A percentile compares a stretch with the other conserved stretches of the same genome.
These are phyloP conservation scores for Polymixis lichenea DNA, from an alignment of 2,888 invertebrate genomes.

Conservation along the genomic window DNA sequence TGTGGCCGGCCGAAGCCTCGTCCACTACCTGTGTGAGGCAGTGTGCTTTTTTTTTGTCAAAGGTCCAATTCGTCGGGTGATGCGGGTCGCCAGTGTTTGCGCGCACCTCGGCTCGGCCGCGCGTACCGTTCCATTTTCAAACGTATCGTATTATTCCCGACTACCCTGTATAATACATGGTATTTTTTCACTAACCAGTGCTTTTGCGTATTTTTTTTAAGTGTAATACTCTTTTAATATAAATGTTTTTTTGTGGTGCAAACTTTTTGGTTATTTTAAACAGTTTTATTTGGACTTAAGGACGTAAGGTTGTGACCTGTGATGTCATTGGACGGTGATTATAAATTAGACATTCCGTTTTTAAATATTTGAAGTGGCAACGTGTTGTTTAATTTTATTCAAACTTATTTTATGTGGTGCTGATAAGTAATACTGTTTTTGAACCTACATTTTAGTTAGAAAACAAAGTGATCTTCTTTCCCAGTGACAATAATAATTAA, in stretches of 20 bases:
- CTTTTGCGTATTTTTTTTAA: conserved; percentile 11
- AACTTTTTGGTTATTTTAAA: conserved; percentile 45
- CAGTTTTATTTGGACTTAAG: conserved; percentile 44
- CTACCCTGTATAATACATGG: conserved; percentile 10
- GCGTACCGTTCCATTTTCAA: conserved; percentile 70
- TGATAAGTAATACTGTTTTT: conserved; percentile 31
- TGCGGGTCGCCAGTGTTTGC: conserved; percentile 80
- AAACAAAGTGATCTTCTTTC: conserved; percentile 37
- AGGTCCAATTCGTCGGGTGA: conserved; percentile 80
- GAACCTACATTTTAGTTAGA: conserved; percentile 13
- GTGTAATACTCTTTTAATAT: neutral
- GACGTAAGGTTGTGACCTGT: conserved; percentile 64
- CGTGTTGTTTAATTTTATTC: conserved; percentile 30
- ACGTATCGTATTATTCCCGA: conserved; percentile 41
- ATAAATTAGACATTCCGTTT: conserved; percentile 52
- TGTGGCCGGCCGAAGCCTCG: conserved; percentile 58
- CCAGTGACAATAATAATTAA: conserved; percentile 33
- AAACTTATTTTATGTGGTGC: conserved; percentile 16
- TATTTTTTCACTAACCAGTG: conserved; percentile 3
- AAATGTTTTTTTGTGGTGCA: conserved; percentile 3
- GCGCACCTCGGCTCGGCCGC: conserved; percentile 80
- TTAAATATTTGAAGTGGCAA: conserved; percentile 34
- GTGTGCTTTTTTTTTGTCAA: conserved; percentile 82
- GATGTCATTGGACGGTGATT: conserved; percentile 59
- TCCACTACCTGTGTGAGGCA: conserved; percentile 72